A percentile compares a stretch with the other conserved stretches of the same genome.
Conservation (phyloP, 2,888 invertebrate species). For the Archips xylosteana region DNA sequence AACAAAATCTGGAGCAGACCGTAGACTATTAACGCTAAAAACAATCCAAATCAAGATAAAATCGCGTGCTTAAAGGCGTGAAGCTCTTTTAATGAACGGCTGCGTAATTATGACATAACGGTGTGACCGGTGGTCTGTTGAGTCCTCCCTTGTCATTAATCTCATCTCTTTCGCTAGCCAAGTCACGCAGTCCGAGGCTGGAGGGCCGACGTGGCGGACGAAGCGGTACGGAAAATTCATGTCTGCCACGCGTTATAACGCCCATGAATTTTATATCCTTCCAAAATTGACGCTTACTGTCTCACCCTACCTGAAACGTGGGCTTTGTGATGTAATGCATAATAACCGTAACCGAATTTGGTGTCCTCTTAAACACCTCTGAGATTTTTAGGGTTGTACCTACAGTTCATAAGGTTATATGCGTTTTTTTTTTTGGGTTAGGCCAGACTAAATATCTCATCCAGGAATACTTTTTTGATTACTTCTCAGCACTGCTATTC, state of each 20-base stretch:
- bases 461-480: too few species aligned
- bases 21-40: conserved; percentile 14
- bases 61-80: conserved; percentile 22
- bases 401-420: neutral
- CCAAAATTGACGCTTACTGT: conserved; percentile 37
- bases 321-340: neutral
- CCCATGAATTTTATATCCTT: conserved; percentile 34
- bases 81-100: conserved; percentile 28
- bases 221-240: conserved; percentile 59
- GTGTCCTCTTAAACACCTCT: neutral
- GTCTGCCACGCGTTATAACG: conserved; percentile 25
- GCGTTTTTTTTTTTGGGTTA: neutral
- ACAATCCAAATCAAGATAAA: conserved; percentile 14
- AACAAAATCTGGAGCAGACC: neutral
- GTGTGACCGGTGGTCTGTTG: conserved; percentile 58
- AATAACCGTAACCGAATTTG: neutral
- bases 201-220: conserved; percentile 51
- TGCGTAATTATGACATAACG: conserved; percentile 48
- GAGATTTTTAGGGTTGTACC: neutral
- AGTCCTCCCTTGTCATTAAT: conserved; percentile 78
- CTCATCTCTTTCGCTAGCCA: conserved; percentile 73
- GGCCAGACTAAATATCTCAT: neutral
- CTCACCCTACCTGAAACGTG: conserved; percentile 13
- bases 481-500: too few species aligned
- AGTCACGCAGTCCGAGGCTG: conserved; percentile 65